Evolutionary conservation across 2,888 invertebrate species (phyloP), one percentile per base, ranked within the genome.

Genomic region (Torymus tubicola): DNA sequence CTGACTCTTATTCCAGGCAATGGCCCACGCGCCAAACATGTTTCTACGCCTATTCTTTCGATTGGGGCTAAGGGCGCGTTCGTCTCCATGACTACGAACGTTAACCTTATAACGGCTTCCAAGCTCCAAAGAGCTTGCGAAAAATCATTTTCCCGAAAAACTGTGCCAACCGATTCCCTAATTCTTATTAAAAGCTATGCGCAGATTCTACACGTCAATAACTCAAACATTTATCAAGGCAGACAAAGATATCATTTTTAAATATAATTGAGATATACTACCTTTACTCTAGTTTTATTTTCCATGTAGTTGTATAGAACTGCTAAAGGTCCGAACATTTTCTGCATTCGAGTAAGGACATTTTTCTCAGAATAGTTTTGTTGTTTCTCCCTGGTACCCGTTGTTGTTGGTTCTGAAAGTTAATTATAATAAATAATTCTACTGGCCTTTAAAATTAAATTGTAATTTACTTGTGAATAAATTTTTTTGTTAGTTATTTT

Each of bases 231-330:
- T 31, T 31, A 31, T 31, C 4, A 31, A 31, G 31, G 5, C 31
- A 31, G 3, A 31, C 3, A 31, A 31, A 31, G 5, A 31, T 5
- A 31, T 31, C 3, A 31, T 31, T 31, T 31, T 31, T 31, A 31
- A 31, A 31, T 55, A 24, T 14, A 2, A 68, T 70, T 53, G 52
- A 63, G 1, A 69, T 24, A 65, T 57, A 63, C 89, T 92, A 95
- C 95, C 94, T 94, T 95, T 24, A 95, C 91, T 87, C 93, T 92
- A 0, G 92, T 90, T 82, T 92, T 92, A 68, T 92, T 91, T 83
- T 94, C 93, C 86, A 94, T 93, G 86, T 93, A 95, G 18, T 92
- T 92, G 83, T 91, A 92, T 14, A 96, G 90, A n/a, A 93, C 89
- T 0, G 91, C 91, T 50, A 96, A 89, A 0, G 96, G 96, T 0